Evolutionary conservation across 2,888 invertebrate genomes (phyloP).

Genomic region (Macrosiphum euphorbiae): DNA sequence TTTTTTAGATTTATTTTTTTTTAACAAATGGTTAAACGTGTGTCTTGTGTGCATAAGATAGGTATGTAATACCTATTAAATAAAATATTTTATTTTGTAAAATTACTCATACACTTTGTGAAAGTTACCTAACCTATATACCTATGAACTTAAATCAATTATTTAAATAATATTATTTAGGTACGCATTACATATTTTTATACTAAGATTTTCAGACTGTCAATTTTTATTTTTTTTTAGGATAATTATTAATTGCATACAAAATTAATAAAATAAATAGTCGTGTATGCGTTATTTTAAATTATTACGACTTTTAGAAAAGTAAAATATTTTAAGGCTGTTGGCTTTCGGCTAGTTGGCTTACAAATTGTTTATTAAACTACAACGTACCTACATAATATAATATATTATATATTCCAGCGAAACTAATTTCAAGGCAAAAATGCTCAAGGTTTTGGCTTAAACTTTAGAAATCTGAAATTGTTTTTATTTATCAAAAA

Average conservation of each 20-base stretch:
- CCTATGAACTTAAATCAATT: neutral
- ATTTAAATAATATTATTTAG: neutral
- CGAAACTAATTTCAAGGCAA: conserved; percentile 33
- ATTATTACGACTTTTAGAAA: neutral
- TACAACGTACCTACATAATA: neutral
- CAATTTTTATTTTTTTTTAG: neutral
- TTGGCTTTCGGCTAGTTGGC: neutral
- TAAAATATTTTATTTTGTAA: neutral
- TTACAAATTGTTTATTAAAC: conserved; percentile 43
- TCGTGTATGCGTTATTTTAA: neutral
- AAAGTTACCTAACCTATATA: neutral
- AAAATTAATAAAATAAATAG: neutral
- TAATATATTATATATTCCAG: neutral
- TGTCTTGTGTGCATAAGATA: neutral
- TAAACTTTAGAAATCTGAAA: conserved; percentile 36
- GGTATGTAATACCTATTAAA: neutral
- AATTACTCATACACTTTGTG: neutral
- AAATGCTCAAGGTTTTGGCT: conserved; percentile 29
- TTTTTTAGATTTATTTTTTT: neutral
- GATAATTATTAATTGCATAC: neutral
- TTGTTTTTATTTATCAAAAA: conserved; percentile 32
- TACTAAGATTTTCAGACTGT: neutral
- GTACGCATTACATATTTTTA: neutral
- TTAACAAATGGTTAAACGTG: neutral
- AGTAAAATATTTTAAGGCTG: neutral